These are phyloP conservation scores for Trachelus troglodyta DNA, from an alignment of 2,888 invertebrate genomes.

Conservation along the genomic window DNA sequence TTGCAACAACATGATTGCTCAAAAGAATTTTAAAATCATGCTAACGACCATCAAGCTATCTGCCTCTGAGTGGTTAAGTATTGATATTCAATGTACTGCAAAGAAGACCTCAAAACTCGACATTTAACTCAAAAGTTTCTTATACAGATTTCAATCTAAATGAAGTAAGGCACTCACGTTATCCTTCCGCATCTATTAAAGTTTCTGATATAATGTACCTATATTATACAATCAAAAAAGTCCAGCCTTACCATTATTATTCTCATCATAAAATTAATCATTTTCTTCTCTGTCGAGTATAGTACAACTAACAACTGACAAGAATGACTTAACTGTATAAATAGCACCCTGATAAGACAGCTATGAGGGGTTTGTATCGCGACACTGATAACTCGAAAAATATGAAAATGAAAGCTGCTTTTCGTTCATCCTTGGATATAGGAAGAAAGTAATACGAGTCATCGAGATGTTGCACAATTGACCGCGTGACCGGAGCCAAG, in stretches of 20 bases:
- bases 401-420: not conserved
- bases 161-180: not conserved
- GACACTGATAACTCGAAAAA: not conserved
- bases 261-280: not conserved
- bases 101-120: not conserved
- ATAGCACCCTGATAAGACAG: not conserved
- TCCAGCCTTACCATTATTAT: not conserved
- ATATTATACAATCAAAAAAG: too few species aligned
- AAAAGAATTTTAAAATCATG: constrained; percentile 53
- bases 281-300: not conserved
- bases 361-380: not conserved
- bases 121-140: not conserved
- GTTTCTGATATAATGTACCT: not conserved
- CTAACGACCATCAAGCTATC: constrained; percentile 52
- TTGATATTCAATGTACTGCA: not conserved
- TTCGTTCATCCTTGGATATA: not conserved
- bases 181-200: not conserved
- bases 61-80: constrained; percentile 39
- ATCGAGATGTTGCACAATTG: too few species aligned
- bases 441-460: not conserved
- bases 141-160: not conserved
- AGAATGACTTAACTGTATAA: not conserved
- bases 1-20: constrained; percentile 43
- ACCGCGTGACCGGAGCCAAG: too few species aligned
- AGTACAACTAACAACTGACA: not conserved